phyloP scores from a whole-genome alignment of 2,113 vertebrate genomes.

The Chlorodrepanis virens region DNA sequence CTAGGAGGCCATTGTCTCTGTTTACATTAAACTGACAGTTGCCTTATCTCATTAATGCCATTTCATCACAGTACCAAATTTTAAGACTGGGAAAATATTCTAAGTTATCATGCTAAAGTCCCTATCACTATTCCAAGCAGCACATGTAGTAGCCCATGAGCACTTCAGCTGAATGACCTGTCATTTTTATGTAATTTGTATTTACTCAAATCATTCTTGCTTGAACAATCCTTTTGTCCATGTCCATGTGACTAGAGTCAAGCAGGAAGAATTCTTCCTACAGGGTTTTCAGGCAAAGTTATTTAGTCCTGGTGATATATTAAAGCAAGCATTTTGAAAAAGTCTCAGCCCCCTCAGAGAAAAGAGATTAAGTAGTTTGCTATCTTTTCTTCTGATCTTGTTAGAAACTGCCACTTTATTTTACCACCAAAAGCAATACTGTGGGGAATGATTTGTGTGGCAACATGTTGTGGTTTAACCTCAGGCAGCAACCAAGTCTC shows the following conservation, averaged over 20 bases:
- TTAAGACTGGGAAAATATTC: neutral
- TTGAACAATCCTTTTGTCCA: neutral
- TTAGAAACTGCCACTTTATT: neutral
- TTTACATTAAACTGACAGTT: neutral
- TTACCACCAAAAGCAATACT: neutral
- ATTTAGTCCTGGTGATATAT: neutral
- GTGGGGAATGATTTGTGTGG: neutral
- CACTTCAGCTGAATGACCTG: neutral
- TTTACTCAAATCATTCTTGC: neutral
- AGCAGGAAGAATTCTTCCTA: neutral
- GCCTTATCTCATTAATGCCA: neutral
- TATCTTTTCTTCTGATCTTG: neutral
- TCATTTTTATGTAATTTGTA: neutral
- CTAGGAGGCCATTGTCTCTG: neutral
- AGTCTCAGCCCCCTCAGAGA: neutral
- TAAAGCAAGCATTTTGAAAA: neutral
- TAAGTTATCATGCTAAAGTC: neutral
- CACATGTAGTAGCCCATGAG: neutral
- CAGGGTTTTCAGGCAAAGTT: neutral
- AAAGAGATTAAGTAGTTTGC: neutral
- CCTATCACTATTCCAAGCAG: neutral
- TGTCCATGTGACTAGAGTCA: neutral
- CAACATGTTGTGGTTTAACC: neutral
- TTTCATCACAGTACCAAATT: neutral
- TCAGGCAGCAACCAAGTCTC: neutral